Conservation (phyloP, 2,113 vertebrate species). For the Connochaetes taurinus region DNA sequence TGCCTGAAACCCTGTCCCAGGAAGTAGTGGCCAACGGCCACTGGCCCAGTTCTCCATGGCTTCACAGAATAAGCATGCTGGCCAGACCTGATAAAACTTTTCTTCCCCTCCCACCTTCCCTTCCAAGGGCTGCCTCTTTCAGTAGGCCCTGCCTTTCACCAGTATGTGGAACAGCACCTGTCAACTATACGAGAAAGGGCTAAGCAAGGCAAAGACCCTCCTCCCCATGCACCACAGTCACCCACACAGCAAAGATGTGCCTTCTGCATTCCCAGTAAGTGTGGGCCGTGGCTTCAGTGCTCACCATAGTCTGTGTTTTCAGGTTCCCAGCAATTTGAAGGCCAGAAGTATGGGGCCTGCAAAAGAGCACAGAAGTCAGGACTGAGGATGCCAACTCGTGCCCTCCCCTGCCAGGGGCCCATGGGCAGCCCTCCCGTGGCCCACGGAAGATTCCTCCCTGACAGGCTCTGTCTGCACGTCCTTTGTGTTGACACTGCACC, state of each 20-base stretch:
- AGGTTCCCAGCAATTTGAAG: slow-evolving; percentile 98
- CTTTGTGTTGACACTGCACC: not conserved
- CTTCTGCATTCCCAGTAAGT: not conserved
- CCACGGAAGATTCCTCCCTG: not conserved
- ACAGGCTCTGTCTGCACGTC: not conserved
- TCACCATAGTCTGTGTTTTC: slow-evolving; percentile 98
- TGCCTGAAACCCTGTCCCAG: not conserved
- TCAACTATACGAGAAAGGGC: not conserved
- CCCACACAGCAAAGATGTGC: not conserved
- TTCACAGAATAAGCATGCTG: not conserved
- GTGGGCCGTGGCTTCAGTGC: slow-evolving; percentile 20
- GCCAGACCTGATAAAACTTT: not conserved
- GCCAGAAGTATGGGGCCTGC: slow-evolving; percentile 97
- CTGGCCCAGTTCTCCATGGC: not conserved
- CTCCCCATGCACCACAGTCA: accelerated
- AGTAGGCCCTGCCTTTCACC: not conserved
- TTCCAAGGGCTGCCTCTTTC: not conserved
- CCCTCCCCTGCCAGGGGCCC: not conserved
- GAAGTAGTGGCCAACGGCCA: not conserved
- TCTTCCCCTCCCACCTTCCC: not conserved
- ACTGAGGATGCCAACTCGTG: not conserved
- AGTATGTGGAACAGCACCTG: not conserved
- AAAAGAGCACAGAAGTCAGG: slow-evolving; percentile 66
- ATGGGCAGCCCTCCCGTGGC: not conserved
- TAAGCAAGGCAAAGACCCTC: not conserved